Evolutionary conservation across 2,888 invertebrate species (phyloP).

Genomic region (Xanthia togata): DNA sequence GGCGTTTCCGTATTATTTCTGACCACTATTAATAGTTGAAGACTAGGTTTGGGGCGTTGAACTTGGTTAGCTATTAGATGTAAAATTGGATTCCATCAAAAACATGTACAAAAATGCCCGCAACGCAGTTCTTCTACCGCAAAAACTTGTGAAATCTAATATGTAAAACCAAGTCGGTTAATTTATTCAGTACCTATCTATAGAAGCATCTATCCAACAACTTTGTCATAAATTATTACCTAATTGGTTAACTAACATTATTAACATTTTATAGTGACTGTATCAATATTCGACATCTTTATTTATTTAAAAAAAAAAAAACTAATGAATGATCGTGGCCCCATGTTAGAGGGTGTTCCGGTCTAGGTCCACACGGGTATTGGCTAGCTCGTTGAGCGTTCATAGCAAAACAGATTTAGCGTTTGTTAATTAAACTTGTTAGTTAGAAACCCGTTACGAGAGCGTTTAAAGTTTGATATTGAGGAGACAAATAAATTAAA

Average conservation of each 20-base stretch:
- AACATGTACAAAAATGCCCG: too few species aligned
- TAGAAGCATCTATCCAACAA: not conserved
- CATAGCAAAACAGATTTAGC: slow-evolving; percentile 57
- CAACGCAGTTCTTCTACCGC: too few species aligned
- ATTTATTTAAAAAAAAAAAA: too few species aligned
- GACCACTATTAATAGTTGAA: slow-evolving; percentile 14
- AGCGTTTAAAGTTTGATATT: slow-evolving; percentile 58
- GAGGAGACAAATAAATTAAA: slow-evolving; percentile 43
- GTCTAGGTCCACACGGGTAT: slow-evolving; percentile 34
- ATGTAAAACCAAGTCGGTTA: not conserved
- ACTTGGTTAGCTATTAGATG: too few species aligned
- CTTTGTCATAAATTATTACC: too few species aligned
- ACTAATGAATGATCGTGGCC: slow-evolving; percentile 11
- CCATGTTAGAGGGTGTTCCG: not conserved
- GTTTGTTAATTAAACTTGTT: slow-evolving; percentile 65
- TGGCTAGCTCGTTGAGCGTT: slow-evolving; percentile 30
- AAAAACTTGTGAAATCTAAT: not conserved
- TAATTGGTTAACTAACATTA: too few species aligned
- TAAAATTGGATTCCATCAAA: too few species aligned
- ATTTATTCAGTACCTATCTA: not conserved
- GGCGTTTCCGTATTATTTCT: slow-evolving; percentile 24
- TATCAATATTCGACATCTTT: too few species aligned
- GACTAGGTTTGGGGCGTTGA: slow-evolving; percentile 28
- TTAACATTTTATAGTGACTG: too few species aligned
- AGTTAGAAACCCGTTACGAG: slow-evolving; percentile 62